A percentile compares a stretch with the other conserved stretches of the same genome.
phyloP scores from a whole-genome alignment of 1,140 invertebrate genomes.

The Drosophila persimilis region DNA sequence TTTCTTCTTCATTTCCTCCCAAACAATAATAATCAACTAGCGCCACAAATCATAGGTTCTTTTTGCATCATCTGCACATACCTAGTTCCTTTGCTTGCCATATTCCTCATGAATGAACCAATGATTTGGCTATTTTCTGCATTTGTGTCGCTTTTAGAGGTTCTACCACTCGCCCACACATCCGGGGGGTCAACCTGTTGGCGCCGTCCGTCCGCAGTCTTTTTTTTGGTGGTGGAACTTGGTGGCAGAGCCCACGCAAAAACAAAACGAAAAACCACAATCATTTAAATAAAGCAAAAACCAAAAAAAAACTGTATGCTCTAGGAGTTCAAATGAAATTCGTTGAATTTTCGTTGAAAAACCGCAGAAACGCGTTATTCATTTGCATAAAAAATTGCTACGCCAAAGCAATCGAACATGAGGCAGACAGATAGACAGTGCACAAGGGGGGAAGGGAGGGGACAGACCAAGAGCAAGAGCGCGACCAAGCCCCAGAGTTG shows the following conservation, averaged over 20 bases:
- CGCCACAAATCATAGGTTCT: too few relatives aligned
- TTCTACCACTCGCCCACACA: slow-evolving; percentile 29
- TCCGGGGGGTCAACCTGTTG: slow-evolving; percentile 44
- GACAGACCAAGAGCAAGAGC: slow-evolving; percentile 24
- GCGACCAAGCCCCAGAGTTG: slow-evolving; percentile 52
- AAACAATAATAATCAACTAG: too few relatives aligned
- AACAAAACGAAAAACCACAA: slow-evolving; percentile 51
- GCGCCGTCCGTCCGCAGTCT: slow-evolving; percentile 5
- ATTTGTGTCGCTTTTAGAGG: slow-evolving; percentile 3
- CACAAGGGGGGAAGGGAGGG: not conserved
- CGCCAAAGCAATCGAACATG: slow-evolving; percentile 55
- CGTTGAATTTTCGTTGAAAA: slow-evolving; percentile 59
- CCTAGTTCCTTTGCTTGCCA: too few relatives aligned
- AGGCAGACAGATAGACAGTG: slow-evolving; percentile 11
- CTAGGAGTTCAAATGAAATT: slow-evolving; percentile 57
- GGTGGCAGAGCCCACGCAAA: slow-evolving; percentile 46
- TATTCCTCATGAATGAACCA: too few relatives aligned
- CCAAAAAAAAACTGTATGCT: slow-evolving; percentile 22
- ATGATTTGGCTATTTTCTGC: not conserved
- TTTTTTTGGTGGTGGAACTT: slow-evolving; percentile 24
- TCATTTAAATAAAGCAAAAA: slow-evolving; percentile 46
- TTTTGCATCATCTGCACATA: too few relatives aligned
- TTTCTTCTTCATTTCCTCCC: too few relatives aligned
- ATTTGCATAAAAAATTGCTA: slow-evolving; percentile 70
- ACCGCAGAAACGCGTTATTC: slow-evolving; percentile 57